phyloP scores from a whole-genome alignment of 2,888 invertebrate species.

The Catocala sponsa region DNA sequence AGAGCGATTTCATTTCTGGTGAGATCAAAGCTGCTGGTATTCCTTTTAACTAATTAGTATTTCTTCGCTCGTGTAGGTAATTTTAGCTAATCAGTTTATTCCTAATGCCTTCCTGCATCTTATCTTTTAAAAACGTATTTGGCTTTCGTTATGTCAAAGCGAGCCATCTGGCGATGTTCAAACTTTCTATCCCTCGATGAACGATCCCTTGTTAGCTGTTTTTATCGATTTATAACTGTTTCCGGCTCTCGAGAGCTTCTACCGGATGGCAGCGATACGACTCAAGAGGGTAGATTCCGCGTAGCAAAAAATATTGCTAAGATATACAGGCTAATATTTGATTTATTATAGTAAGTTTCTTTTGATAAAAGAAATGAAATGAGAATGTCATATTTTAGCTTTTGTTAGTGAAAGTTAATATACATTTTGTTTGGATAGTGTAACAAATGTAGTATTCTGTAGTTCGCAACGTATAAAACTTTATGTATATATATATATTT shows the following conservation, averaged over 20 bases:
- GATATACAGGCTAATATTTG: slow-evolving; percentile 29
- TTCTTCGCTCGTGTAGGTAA: background rate
- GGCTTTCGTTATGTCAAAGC: slow-evolving; percentile 35
- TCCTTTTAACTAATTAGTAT: too few relatives aligned
- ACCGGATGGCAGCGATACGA: slow-evolving; percentile 79
- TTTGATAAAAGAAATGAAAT: slow-evolving; percentile 2
- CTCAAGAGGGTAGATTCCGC: slow-evolving; percentile 57
- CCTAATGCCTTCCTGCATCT: slow-evolving; percentile 27
- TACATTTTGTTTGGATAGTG: background rate
- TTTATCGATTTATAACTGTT: slow-evolving; percentile 69
- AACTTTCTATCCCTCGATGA: slow-evolving; percentile 49
- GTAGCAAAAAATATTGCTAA: slow-evolving; percentile 35
- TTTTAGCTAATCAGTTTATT: slow-evolving; percentile 1
- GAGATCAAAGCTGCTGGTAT: too few relatives aligned
- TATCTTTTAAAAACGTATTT: slow-evolving; percentile 20
- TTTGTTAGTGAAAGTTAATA: background rate
- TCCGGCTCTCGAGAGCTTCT: slow-evolving; percentile 70
- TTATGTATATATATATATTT: too few relatives aligned
- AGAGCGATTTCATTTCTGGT: too few relatives aligned
- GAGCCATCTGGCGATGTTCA: slow-evolving; percentile 45
- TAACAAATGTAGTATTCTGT: too few relatives aligned
- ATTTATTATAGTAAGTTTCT: slow-evolving; percentile 39
- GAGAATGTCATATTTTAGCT: background rate
- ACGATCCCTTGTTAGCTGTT: slow-evolving; percentile 60
- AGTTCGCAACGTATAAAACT: too few relatives aligned